These are phyloP conservation scores for Sphenopsis melanotis DNA, from an alignment of 2,797 vertebrate genomes.

Conservation along the genomic window DNA sequence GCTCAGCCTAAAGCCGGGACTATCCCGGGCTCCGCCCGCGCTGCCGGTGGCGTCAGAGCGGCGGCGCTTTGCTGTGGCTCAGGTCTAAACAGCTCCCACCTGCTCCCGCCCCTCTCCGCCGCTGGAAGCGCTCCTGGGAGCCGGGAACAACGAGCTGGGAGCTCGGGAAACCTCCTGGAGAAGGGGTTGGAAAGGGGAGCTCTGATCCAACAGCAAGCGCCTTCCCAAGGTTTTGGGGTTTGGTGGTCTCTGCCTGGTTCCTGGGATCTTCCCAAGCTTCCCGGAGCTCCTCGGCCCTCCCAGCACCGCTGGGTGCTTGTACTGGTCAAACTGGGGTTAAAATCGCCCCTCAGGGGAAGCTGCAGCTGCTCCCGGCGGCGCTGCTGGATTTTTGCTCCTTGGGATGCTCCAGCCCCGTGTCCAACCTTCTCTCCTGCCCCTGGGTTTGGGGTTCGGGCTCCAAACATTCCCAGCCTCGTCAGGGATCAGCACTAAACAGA, in stretches of 20 bases:
- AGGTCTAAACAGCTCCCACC: not conserved
- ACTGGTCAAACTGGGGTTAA: not conserved
- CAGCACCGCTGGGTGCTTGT: not conserved
- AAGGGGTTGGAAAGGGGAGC: not conserved
- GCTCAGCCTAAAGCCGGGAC: not conserved
- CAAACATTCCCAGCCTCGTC: not conserved
- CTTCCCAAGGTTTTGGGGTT: not conserved
- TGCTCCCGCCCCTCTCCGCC: not conserved
- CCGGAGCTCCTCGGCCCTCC: not conserved
- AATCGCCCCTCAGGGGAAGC: not conserved
- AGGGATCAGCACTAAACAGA: not conserved
- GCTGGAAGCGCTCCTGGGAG: not conserved
- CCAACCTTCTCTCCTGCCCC: not conserved
- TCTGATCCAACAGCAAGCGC: not conserved
- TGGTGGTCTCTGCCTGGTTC: not conserved
- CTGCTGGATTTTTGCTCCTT: not conserved
- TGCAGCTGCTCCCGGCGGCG: rapidly evolving
- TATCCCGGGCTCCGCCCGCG: not conserved
- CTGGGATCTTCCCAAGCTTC: not conserved
- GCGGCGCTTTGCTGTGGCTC: not conserved
- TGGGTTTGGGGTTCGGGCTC: not conserved
- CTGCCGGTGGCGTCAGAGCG: not conserved
- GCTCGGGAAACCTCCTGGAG: not conserved
- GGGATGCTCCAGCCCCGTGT: not conserved
- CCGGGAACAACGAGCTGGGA: not conserved